Percentiles rank a stretch among this genome's conserved stretches.
Conservation (phyloP, 2,113 vertebrate species). For the Trematomus loennbergii region DNA sequence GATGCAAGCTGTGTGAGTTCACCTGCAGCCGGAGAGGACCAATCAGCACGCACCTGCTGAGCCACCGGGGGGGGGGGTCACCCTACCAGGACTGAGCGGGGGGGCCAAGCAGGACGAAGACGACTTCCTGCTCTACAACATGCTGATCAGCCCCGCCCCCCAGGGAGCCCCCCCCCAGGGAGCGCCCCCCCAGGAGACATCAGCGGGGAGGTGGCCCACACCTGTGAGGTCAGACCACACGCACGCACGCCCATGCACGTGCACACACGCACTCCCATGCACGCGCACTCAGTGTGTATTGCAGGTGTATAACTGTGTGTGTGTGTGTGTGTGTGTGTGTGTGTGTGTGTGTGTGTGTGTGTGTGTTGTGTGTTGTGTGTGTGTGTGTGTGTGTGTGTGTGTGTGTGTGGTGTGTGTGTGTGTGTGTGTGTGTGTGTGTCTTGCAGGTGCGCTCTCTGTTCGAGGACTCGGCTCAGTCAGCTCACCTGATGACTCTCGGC, state of each 20-base stretch:
- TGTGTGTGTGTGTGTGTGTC: not conserved
- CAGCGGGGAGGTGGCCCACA: slow-evolving; percentile 63
- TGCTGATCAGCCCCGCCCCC: slow-evolving; percentile 76
- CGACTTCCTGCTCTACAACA: slow-evolving; percentile 77
- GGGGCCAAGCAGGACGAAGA: slow-evolving; percentile 79
- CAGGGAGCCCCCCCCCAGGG: too few species aligned
- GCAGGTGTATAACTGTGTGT: too few species aligned
- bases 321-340: too few species aligned
- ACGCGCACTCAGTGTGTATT: too few species aligned
- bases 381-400: too few species aligned
- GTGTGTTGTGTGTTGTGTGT: too few species aligned
- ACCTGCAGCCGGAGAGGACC: slow-evolving; percentile 70
- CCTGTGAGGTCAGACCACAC: slow-evolving; percentile 73
- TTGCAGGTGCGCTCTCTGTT: slow-evolving; percentile 81
- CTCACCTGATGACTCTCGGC: slow-evolving; percentile 81
- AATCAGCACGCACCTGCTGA: slow-evolving; percentile 68
- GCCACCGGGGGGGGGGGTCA: slow-evolving; percentile 30
- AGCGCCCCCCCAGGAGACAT: slow-evolving; percentile 74
- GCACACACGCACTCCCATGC: too few species aligned
- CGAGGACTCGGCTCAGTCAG: slow-evolving; percentile 76
- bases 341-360: too few species aligned
- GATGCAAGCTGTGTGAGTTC: slow-evolving; percentile 80
- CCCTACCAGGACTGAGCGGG: slow-evolving; percentile 47
- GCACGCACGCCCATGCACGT: too few species aligned
- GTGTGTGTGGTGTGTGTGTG: too few species aligned